Evolutionary conservation across 2,113 vertebrate species (phyloP), one percentile per base, ranked within the genome.

Genomic region (Mola mola): DNA sequence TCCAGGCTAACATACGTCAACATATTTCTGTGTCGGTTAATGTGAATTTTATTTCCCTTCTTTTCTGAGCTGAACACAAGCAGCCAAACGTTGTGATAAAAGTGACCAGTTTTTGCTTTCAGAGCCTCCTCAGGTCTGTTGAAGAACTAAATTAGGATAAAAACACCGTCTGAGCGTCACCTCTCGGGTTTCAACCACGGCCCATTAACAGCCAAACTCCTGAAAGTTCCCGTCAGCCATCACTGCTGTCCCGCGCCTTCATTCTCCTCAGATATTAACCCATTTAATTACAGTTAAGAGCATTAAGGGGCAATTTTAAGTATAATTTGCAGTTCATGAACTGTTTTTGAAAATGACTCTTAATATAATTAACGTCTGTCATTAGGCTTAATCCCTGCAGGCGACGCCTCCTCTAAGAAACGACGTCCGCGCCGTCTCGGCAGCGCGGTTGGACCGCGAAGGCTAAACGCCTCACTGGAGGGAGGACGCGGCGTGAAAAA

Each of bases 321-420:
- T 93, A 92, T 90, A 92, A 92, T 92, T 92, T 90, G 90, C 89
- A 78, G 92, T 92, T 92, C 91, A 88, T 91, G 92, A 93, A 93
- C 91, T 93, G 90, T 93, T 93, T 92, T 90, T 91, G 90, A 92
- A 92, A 93, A 92, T 93, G 90, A 93, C 91, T 91, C 90, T 90
- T 92, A 91, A 92, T 92, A 92, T 93, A 93, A 93, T 93, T 93
- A 93, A 92, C 90, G 92, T 85, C 83, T 89, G 91, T 92, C 91
- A 92, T 92, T 92, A 92, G 86, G 86, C 86, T 84, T 91, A 92
- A 93, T 93, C 92, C 91, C 92, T 83, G 87, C 78, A 87, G 92
- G 89, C 72, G 88, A 91, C 81, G 86, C 83, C 87, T 80, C 85
- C 86, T 85, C 87, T 85, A 85, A 90, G 84, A 89, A 84, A 89